Evolutionary conservation across 2,888 invertebrate genomes (phyloP).

Genomic region (Trissoscelio sp.): DNA sequence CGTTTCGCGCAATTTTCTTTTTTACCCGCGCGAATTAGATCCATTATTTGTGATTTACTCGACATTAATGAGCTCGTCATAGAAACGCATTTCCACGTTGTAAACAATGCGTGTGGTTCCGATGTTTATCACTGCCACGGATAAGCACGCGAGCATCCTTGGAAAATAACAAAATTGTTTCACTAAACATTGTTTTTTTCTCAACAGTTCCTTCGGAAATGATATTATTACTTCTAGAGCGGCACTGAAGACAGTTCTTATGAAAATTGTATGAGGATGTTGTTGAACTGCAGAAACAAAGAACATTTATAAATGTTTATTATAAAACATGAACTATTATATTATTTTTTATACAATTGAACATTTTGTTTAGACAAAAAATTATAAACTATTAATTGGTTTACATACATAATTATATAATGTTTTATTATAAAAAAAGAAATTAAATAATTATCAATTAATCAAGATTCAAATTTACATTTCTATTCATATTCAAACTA

Average conservation of each 20-base stretch:
- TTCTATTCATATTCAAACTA: constrained; percentile 4
- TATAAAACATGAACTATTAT: no score
- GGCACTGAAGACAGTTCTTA: not conserved
- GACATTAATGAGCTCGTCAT: constrained; percentile 60
- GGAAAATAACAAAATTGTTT: constrained; percentile 40
- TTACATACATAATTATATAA: no score
- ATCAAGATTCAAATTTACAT: no score
- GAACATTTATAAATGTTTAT: no score
- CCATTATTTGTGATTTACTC: constrained; percentile 59
- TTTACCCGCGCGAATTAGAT: constrained; percentile 66
- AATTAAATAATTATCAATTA: no score
- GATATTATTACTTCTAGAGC: not conserved
- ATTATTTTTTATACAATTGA: no score
- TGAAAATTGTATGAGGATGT: constrained; percentile 6
- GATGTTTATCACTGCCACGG: constrained; percentile 54
- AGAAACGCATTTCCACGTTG: constrained; percentile 62
- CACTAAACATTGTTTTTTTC: constrained; percentile 29
- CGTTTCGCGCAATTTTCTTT: constrained; percentile 58
- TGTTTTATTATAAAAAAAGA: no score
- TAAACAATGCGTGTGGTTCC: constrained; percentile 50
- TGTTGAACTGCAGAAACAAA: no score
- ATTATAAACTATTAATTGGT: no score
- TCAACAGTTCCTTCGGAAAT: constrained; percentile 22
- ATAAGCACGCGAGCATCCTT: constrained; percentile 50
- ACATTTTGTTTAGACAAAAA: no score